phyloP scores from a whole-genome alignment of 2,888 invertebrate species.

The Eurytoma adleriae region DNA sequence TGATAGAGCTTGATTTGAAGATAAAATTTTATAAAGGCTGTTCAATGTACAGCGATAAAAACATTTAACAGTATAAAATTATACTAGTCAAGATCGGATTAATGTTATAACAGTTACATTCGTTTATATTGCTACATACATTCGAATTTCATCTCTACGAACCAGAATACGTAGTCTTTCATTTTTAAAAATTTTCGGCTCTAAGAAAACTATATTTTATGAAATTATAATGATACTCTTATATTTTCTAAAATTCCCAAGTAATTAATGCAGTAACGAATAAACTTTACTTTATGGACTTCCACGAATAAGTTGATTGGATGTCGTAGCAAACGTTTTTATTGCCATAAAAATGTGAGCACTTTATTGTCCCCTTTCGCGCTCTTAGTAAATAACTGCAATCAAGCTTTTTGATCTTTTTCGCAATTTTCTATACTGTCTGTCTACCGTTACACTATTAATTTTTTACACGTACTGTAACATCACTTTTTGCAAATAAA shows the following conservation, averaged over 20 bases:
- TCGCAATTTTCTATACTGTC: constrained; percentile 22
- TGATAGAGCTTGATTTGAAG: background rate
- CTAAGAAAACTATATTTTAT: too few species aligned
- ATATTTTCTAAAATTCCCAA: background rate
- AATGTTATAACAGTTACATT: background rate
- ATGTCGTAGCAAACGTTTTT: constrained; percentile 33
- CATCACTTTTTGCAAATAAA: too few species aligned
- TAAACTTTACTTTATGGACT: constrained; percentile 16
- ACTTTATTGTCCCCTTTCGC: constrained; percentile 24
- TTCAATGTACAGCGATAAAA: constrained; percentile 22
- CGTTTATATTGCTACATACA: too few species aligned
- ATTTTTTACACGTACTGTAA: constrained; percentile 5
- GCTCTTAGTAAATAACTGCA: constrained; percentile 28
- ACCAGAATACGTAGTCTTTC: background rate
- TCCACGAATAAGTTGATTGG: constrained; percentile 29
- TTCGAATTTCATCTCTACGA: background rate
- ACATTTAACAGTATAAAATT: constrained; percentile 19
- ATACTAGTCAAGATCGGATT: constrained; percentile 8
- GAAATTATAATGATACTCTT: too few species aligned
- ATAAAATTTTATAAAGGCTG: constrained; percentile 24
- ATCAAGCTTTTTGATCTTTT: constrained; percentile 16
- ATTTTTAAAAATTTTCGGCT: too few species aligned
- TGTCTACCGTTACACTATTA: constrained; percentile 33
- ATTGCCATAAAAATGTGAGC: constrained; percentile 23
- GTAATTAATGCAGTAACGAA: constrained; percentile 2